phyloP scores from a whole-genome alignment of 2,888 invertebrate species.

The Amphipoea lucens region DNA sequence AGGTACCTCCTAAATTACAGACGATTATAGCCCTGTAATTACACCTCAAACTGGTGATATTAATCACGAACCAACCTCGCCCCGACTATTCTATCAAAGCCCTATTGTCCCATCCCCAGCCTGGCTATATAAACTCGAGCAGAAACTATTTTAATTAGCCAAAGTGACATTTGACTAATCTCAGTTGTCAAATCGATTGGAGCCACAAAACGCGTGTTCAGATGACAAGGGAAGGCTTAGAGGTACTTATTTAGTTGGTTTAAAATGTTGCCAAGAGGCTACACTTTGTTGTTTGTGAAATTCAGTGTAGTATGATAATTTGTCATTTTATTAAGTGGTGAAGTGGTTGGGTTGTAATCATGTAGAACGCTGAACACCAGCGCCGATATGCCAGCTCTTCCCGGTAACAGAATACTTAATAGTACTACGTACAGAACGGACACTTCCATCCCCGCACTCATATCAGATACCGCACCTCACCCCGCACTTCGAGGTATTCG shows the following conservation, averaged over 20 bases:
- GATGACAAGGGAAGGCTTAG: constrained; percentile 26
- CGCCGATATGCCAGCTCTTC: too few species aligned
- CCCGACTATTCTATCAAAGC: constrained; percentile 24
- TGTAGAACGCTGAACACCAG: too few species aligned
- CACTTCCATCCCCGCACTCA: too few species aligned
- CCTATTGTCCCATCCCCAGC: constrained; percentile 13
- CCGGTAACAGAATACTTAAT: too few species aligned
- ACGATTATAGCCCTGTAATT: constrained; percentile 4
- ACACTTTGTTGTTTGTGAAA: not conserved
- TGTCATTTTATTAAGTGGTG: too few species aligned
- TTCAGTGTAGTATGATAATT: not conserved
- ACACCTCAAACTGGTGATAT: constrained; percentile 9
- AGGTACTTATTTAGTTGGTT: not conserved
- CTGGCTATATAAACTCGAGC: constrained; percentile 2
- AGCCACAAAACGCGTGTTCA: constrained; percentile 17
- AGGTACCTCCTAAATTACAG: not conserved
- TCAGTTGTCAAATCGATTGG: constrained; percentile 35
- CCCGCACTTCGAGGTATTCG: too few species aligned
- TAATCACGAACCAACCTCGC: constrained; percentile 7
- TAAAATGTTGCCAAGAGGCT: not conserved
- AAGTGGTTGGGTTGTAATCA: too few species aligned
- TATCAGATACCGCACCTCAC: too few species aligned
- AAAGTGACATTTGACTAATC: constrained; percentile 61
- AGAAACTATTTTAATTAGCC: constrained; percentile 64
- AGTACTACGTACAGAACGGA: too few species aligned